These are phyloP conservation scores for Rhodeus uyekii DNA, from an alignment of 2,797 vertebrate genomes.

Conservation along the genomic window DNA sequence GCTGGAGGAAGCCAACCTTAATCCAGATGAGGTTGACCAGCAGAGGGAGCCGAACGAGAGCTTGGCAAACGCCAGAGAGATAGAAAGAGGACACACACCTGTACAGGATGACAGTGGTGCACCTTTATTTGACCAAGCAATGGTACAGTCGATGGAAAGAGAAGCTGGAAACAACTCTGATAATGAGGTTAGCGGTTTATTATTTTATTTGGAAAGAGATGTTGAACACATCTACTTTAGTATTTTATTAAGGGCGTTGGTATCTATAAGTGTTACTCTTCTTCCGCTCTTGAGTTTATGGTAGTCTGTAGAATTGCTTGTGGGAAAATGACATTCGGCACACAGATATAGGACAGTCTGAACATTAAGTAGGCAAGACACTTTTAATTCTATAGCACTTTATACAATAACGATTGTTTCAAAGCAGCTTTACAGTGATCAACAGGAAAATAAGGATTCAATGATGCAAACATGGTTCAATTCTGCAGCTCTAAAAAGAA, in stretches of 20 bases:
- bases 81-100: conserved; percentile 56
- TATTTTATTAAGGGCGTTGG: too few relatives aligned
- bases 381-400: too few relatives aligned
- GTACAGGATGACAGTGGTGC: conserved; percentile 70
- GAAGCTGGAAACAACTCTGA: conserved; percentile 67
- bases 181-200: conserved; percentile 22
- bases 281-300: neutral
- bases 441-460: too few relatives aligned
- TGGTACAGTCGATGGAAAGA: conserved; percentile 72
- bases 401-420: too few relatives aligned
- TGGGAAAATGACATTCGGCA: neutral
- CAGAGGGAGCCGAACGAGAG: conserved; percentile 50
- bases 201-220: neutral
- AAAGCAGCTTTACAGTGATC: too few relatives aligned
- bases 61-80: conserved; percentile 39
- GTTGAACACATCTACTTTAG: neutral
- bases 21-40: conserved; percentile 29
- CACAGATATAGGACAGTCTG: neutral
- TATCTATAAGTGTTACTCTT: too few relatives aligned
- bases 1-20: conserved; percentile 53
- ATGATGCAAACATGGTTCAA: too few relatives aligned
- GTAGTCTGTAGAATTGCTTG: neutral
- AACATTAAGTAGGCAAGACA: neutral
- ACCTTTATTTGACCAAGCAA: conserved; percentile 59
- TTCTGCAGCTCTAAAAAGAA: too few relatives aligned